Evolutionary conservation across 2,888 invertebrate species (phyloP).

Genomic region (Zeuzera pyrina): DNA sequence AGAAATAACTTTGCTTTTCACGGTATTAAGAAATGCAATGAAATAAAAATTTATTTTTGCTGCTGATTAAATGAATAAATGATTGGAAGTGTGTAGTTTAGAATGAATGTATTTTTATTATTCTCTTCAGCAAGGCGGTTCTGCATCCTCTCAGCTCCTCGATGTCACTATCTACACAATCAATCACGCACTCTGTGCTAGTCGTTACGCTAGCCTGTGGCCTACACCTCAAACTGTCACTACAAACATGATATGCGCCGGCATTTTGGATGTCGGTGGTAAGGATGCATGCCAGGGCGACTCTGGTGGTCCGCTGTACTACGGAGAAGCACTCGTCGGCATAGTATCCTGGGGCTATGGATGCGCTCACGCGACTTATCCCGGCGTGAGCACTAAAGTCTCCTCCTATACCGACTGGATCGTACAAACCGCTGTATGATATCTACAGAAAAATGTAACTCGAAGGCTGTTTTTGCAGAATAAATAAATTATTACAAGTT

Average conservation of each 20-base stretch:
- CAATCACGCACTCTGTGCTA: constrained; percentile 27
- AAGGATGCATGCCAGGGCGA: constrained; percentile 54
- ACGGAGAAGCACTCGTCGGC: too few species aligned
- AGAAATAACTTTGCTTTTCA: too few species aligned
- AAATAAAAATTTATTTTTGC: too few species aligned
- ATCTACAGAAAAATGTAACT: too few species aligned
- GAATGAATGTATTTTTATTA: too few species aligned
- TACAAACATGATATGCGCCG: constrained; percentile 42
- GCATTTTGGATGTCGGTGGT: constrained; percentile 28
- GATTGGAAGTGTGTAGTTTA: too few species aligned
- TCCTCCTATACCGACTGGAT: constrained; percentile 35
- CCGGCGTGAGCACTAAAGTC: constrained; percentile 59
- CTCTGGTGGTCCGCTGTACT: constrained; percentile 63
- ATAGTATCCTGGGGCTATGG: constrained; percentile 59
- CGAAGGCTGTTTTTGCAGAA: too few species aligned
- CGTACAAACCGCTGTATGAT: constrained; percentile 15
- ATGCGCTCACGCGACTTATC: constrained; percentile 45
- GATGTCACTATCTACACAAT: constrained; percentile 37
- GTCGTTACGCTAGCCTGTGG: constrained; percentile 25
- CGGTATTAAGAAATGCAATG: too few species aligned
- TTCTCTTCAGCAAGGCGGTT: constrained; percentile 27
- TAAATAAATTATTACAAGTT: too few species aligned
- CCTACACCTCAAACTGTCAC: constrained; percentile 17
- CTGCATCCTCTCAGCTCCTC: constrained; percentile 20
- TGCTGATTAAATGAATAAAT: too few species aligned